Conservation (phyloP, 2,888 invertebrate species). For the Cheilosia impressa region DNA sequence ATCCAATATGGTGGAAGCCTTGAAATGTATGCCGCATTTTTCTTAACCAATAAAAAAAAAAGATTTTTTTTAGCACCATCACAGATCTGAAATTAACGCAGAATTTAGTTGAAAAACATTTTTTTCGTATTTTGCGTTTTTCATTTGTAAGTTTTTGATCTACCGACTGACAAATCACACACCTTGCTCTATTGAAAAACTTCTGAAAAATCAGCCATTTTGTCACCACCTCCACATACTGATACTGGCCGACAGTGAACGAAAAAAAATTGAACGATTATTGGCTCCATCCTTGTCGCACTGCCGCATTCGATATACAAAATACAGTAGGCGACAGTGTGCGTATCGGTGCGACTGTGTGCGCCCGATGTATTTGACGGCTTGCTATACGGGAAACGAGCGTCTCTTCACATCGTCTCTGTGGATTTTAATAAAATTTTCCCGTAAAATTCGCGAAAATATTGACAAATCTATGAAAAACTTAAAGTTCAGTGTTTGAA, state of each 20-base stretch:
- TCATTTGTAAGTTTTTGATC: slow-evolving; percentile 22
- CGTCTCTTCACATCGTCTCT: slow-evolving; percentile 82
- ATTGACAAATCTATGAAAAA: slow-evolving; percentile 78
- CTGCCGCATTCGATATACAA: slow-evolving; percentile 50
- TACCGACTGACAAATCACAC: slow-evolving; percentile 55
- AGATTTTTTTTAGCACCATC: slow-evolving; percentile 41
- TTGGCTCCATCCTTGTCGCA: slow-evolving; percentile 44
- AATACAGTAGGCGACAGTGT: slow-evolving; percentile 25
- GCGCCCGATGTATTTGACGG: slow-evolving; percentile 81
- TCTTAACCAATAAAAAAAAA: slow-evolving; percentile 22
- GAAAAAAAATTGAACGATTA: slow-evolving; percentile 44
- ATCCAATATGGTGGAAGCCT: slow-evolving; percentile 74
- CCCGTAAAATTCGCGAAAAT: slow-evolving; percentile 79
- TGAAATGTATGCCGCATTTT: slow-evolving; percentile 69
- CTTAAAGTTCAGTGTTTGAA: slow-evolving; percentile 77
- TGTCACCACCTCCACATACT: slow-evolving; percentile 66
- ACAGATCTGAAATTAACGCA: slow-evolving; percentile 15
- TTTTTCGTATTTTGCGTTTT: slow-evolving; percentile 24
- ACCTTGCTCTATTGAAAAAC: slow-evolving; percentile 62
- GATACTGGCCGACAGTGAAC: slow-evolving; percentile 50
- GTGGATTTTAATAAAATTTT: slow-evolving; percentile 80
- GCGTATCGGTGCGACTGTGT: slow-evolving; percentile 54
- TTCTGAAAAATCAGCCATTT: slow-evolving; percentile 71
- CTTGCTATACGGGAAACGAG: slow-evolving; percentile 82
- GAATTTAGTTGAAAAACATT: slow-evolving; percentile 13